phyloP scores from a whole-genome alignment of 2,113 vertebrate species.

The Calypte anna region DNA sequence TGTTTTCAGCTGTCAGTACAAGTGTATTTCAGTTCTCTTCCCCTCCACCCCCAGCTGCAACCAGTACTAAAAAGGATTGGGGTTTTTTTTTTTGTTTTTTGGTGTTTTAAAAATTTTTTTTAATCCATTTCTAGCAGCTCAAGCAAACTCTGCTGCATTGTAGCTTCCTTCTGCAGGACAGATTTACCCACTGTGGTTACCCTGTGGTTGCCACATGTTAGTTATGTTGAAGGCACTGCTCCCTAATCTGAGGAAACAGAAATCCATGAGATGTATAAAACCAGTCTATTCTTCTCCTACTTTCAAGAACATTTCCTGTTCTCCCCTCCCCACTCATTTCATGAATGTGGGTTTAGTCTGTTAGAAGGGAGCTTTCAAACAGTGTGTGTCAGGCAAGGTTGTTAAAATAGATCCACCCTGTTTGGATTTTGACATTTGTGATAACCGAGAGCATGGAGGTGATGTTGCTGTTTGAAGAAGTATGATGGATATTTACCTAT shows the following conservation, averaged over 20 bases:
- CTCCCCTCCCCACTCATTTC: not conserved
- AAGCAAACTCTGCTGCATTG: constrained; percentile 34
- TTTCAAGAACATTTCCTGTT: constrained; percentile 7
- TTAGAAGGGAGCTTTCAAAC: not conserved
- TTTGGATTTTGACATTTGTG: not conserved
- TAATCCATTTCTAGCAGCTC: not conserved
- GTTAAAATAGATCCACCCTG: not conserved
- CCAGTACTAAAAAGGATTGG: not conserved
- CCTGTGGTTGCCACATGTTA: constrained; percentile 56
- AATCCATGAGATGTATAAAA: constrained; percentile 9
- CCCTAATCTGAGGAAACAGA: constrained; percentile 39
- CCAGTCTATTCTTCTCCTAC: not conserved
- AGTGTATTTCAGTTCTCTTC: constrained; percentile 40
- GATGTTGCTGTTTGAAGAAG: not conserved
- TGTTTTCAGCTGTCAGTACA: constrained; percentile 49
- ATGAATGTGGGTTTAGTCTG: not conserved
- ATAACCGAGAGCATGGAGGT: not conserved
- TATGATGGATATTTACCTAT: not conserved
- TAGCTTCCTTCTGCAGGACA: constrained; percentile 43
- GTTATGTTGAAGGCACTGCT: constrained; percentile 30
- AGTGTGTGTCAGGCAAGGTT: not conserved
- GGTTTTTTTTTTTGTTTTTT: too few species aligned
- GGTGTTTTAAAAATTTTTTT: not conserved
- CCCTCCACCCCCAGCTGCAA: not conserved
- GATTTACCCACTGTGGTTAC: constrained; percentile 60